Evolutionary conservation across 1,140 invertebrate species (phyloP), one percentile per base, ranked within the genome.

Genomic region (Prorops nasuta): DNA sequence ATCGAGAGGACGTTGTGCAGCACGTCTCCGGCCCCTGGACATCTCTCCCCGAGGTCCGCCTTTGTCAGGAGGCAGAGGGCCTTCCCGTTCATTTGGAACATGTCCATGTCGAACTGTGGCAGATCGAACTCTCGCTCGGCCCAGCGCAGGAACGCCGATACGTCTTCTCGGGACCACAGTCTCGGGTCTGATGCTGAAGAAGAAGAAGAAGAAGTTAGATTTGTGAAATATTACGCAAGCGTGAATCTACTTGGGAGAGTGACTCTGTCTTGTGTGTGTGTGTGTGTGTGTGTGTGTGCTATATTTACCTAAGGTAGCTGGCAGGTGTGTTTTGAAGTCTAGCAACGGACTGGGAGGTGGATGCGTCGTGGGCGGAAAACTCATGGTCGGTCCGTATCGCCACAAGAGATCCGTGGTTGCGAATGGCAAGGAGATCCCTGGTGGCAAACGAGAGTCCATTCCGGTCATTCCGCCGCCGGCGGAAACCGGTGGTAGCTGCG

Each of bases 31-130:
- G 92, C 91, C 0, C 92, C 89, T 0, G 93, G 92, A 58, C 91
- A 92, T 46, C 94, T 81, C 64, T 95, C 93, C 3, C 88, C 90
- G 48, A 97, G 82, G 76, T 97, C 94, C 3, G 84, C 85, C 70
- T 95, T 90, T 15, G 90, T 95, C 45, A 96, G 76, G 28, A 98
- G 78, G 69, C 92, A 95, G 44, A 96, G 72, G 1, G 93, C 94
- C 79, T 96, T 96, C 86, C 94, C 95, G 74, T 98, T 98, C 92
- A 98, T 96, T 80, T 95, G 92, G 74, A 98, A 96, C 78, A 92
- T 86, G 64, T 96, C 92, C 82, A 92, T 88, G 67, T 96, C 91
- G 63, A 97, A 89, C 47, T 87, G 84, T 14, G 93, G 92, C 44
- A 98, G 77, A 66, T 96, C 93, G 69, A 94, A 97, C 76, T 96